Conservation (phyloP, 2,113 vertebrate species). For the Cinclus cinclus region DNA sequence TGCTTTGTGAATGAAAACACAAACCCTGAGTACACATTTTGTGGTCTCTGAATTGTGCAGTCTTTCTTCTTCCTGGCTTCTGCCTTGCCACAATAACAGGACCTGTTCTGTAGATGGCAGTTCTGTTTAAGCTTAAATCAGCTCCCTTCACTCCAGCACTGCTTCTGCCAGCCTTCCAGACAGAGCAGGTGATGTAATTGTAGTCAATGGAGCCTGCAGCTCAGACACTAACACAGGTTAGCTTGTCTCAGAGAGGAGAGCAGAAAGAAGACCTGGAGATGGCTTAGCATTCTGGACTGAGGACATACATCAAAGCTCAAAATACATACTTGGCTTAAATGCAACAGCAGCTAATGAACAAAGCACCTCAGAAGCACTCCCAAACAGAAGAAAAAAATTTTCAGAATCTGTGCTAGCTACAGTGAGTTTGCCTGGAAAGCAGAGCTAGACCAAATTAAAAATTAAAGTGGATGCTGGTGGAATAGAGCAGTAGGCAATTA, state of each 20-base stretch:
- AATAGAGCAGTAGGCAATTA: not conserved
- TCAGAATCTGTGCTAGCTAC: not conserved
- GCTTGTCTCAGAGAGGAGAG: not conserved
- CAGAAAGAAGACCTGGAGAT: not conserved
- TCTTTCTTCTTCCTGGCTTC: not conserved
- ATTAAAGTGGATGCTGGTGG: not conserved
- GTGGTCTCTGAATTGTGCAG: not conserved
- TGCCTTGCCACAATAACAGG: not conserved
- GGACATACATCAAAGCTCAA: not conserved
- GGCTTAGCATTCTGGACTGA: not conserved
- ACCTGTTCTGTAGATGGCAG: not conserved
- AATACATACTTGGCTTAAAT: not conserved
- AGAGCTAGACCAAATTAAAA: not conserved
- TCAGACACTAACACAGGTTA: not conserved
- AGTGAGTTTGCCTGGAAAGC: not conserved
- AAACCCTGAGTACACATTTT: not conserved
- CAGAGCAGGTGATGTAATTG: not conserved
- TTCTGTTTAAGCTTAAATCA: not conserved
- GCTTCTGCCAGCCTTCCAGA: not conserved
- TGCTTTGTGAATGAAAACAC: not conserved
- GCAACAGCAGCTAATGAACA: not conserved
- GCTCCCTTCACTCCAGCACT: not conserved
- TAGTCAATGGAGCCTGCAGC: conserved; percentile 4
- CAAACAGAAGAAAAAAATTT: not conserved
- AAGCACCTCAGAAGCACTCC: not conserved